A percentile compares a stretch with the other conserved stretches of the same genome.
Conservation (phyloP, 2,888 invertebrate genomes). For the Stenolophus ochropezus region DNA sequence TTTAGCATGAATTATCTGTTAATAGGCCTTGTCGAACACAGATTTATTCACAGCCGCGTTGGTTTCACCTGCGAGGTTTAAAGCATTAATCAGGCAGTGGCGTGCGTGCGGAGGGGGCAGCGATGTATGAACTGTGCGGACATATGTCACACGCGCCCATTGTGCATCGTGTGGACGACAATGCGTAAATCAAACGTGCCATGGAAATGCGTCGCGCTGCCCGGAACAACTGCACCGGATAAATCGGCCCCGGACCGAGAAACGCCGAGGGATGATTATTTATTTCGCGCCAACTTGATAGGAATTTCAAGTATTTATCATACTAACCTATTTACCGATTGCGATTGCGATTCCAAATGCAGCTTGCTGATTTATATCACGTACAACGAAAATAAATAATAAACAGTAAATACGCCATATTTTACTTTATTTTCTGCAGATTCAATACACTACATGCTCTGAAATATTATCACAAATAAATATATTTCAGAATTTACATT, state of each 20-base stretch:
- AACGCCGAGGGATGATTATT: constrained; percentile 2
- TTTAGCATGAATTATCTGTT: constrained; percentile 40
- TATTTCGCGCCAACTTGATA: constrained; percentile 4
- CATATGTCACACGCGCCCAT: constrained; percentile 62
- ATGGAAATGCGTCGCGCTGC: constrained; percentile 35
- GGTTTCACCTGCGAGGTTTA: constrained; percentile 29
- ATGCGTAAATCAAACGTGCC: constrained; percentile 49
- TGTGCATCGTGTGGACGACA: constrained; percentile 67
- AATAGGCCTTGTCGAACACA: constrained; percentile 38
- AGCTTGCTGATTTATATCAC: background rate
- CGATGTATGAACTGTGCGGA: constrained; percentile 39
- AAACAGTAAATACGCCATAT: background rate
- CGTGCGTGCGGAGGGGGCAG: background rate
- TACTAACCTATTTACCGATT: background rate
- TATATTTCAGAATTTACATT: no score
- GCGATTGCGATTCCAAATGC: background rate
- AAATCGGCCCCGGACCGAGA: background rate
- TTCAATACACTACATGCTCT: background rate
- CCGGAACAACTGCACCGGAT: constrained; percentile 14
- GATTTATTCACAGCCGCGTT: constrained; percentile 16
- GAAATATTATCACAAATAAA: no score
- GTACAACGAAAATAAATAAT: background rate
- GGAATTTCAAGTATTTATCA: constrained; percentile 6
- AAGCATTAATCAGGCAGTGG: constrained; percentile 12
- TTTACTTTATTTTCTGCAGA: background rate